Conservation (phyloP, 2,113 vertebrate species). For the Pteruthius melanotis region DNA sequence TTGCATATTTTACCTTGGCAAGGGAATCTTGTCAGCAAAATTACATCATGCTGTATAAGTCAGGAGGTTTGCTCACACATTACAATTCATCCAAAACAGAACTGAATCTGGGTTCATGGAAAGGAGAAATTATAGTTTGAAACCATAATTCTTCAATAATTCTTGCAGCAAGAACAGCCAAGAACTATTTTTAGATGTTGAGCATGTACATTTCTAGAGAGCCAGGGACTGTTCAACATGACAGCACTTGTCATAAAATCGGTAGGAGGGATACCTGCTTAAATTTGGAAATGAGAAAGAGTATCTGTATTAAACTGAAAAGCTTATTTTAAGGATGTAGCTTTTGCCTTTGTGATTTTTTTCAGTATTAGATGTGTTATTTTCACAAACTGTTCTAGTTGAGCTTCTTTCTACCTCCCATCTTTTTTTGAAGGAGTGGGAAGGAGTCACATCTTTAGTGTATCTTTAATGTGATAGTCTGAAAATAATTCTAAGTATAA, state of each 20-base stretch:
- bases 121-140: not conserved
- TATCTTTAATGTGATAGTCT: conserved; percentile 15
- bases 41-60: not conserved
- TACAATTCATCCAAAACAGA: not conserved
- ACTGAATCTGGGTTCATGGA: not conserved
- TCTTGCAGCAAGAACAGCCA: not conserved
- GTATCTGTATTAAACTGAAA: not conserved
- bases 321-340: not conserved
- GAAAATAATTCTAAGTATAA: conserved; percentile 14
- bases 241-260: not conserved
- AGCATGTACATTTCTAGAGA: not conserved
- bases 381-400: conserved; percentile 12
- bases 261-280: not conserved
- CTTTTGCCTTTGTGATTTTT: conserved; percentile 1
- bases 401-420: not conserved
- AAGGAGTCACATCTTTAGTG: not conserved
- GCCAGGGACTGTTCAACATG: not conserved
- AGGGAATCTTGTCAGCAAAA: not conserved
- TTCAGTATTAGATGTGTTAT: not conserved
- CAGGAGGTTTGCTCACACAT: not conserved
- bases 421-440: not conserved
- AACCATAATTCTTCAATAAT: not conserved
- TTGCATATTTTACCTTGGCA: not conserved
- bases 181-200: not conserved
- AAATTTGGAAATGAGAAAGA: not conserved